Evolutionary conservation across 2,888 invertebrate species (phyloP).

Genomic region (Ormyrus pomaceus): DNA sequence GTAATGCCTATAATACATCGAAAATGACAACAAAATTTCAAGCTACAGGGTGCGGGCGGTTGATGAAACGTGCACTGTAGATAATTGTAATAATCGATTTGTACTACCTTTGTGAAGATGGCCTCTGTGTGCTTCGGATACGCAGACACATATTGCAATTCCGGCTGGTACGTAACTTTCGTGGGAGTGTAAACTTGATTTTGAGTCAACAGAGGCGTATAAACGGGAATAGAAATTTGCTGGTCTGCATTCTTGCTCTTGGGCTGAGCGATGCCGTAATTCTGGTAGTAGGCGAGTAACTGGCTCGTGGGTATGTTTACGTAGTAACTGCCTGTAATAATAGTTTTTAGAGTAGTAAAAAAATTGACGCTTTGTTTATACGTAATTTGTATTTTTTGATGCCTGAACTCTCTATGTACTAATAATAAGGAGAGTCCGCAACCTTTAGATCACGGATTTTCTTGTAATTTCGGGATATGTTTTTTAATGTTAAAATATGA

Average conservation of each 20-base stretch:
- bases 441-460: no score
- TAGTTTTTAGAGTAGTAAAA: not conserved
- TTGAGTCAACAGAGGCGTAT: conserved; percentile 63
- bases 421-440: no score
- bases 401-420: no score
- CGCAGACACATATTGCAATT: conserved; percentile 61
- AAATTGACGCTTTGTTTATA: no score
- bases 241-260: conserved; percentile 61
- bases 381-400: no score
- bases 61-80: no score
- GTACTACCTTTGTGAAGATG: conserved; percentile 35
- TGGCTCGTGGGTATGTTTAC: conserved; percentile 69
- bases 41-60: no score
- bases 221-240: conserved; percentile 66
- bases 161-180: conserved; percentile 65
- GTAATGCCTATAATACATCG: no score
- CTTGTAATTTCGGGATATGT: no score
- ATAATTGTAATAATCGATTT: no score
- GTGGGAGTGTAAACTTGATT: conserved; percentile 60
- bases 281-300: conserved; percentile 67
- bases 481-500: no score
- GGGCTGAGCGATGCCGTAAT: conserved; percentile 59
- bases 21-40: no score
- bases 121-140: conserved; percentile 61
- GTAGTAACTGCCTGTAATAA: conserved; percentile 64